These are phyloP conservation scores for Aptenodytes forsteri DNA, from an alignment of 2,113 vertebrate species.

Conservation along the genomic window DNA sequence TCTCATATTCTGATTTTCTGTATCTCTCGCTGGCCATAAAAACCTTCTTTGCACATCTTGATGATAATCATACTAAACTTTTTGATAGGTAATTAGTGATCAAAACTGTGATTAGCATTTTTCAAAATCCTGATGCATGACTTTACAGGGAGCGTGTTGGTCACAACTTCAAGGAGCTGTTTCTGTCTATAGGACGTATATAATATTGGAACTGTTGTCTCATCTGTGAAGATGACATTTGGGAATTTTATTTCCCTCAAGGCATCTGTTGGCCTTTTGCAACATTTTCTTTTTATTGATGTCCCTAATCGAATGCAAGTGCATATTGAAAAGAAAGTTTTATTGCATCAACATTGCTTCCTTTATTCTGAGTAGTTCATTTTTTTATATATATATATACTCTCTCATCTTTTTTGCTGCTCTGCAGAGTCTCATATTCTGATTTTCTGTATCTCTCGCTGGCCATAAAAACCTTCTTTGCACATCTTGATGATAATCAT, in stretches of 20 bases:
- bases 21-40: background rate
- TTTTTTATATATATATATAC: background rate
- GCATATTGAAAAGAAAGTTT: constrained; percentile 18
- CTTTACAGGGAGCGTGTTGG: background rate
- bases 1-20: background rate
- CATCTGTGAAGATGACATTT: constrained; percentile 7
- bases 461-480: background rate
- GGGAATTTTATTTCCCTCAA: constrained; percentile 36
- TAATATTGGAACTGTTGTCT: background rate
- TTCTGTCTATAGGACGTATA: background rate
- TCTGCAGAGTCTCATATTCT: background rate
- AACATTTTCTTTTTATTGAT: constrained; percentile 30
- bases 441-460: background rate
- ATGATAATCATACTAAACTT: background rate
- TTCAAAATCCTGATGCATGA: background rate
- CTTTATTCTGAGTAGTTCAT: constrained; percentile 12
- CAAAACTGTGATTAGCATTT: background rate
- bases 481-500: background rate
- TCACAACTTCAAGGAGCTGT: background rate
- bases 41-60: background rate
- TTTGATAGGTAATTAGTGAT: background rate
- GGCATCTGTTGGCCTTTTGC: constrained; percentile 32
- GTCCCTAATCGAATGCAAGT: background rate
- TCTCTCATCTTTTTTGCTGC: background rate
- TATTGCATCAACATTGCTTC: background rate